These are phyloP conservation scores for Machimus atricapillus DNA, from an alignment of 2,888 invertebrate genomes.

Conservation along the genomic window DNA sequence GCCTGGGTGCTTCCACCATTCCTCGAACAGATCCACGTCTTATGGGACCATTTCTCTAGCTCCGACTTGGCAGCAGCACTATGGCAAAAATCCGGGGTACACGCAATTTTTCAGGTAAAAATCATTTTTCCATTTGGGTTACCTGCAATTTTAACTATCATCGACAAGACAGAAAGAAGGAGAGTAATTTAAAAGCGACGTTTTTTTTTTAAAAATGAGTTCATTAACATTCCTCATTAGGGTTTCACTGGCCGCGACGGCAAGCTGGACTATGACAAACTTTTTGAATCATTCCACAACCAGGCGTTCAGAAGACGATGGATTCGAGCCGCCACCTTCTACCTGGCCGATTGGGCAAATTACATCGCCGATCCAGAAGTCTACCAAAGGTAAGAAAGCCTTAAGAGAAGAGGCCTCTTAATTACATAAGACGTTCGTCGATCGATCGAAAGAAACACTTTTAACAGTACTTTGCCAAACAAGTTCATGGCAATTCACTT, in stretches of 20 bases:
- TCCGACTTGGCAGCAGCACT: slow-evolving; percentile 79
- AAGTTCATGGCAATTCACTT: slow-evolving; percentile 11
- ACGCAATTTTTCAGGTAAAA: slow-evolving; percentile 69
- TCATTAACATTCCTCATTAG: slow-evolving; percentile 49
- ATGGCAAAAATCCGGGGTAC: slow-evolving; percentile 77
- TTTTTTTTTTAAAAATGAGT: too few species aligned
- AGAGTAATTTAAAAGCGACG: too few species aligned
- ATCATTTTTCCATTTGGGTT: neutral
- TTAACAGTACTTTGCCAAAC: slow-evolving; percentile 33
- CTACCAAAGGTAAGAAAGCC: slow-evolving; percentile 69
- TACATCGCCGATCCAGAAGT: slow-evolving; percentile 78
- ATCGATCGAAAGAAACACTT: neutral
- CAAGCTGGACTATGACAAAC: slow-evolving; percentile 73
- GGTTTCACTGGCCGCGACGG: slow-evolving; percentile 74
- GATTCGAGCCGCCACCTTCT: slow-evolving; percentile 78
- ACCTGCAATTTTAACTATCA: neutral
- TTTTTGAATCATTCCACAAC: slow-evolving; percentile 81
- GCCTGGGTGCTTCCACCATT: slow-evolving; percentile 76
- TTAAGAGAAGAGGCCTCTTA: neutral
- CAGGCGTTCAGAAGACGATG: slow-evolving; percentile 80
- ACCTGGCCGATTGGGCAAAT: slow-evolving; percentile 76
- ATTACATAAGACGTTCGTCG: neutral
- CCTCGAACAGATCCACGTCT: slow-evolving; percentile 72
- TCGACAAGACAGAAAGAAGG: neutral
- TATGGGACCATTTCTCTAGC: slow-evolving; percentile 80